phyloP scores from a whole-genome alignment of 1,140 invertebrate genomes.

The Oppia nitens region DNA sequence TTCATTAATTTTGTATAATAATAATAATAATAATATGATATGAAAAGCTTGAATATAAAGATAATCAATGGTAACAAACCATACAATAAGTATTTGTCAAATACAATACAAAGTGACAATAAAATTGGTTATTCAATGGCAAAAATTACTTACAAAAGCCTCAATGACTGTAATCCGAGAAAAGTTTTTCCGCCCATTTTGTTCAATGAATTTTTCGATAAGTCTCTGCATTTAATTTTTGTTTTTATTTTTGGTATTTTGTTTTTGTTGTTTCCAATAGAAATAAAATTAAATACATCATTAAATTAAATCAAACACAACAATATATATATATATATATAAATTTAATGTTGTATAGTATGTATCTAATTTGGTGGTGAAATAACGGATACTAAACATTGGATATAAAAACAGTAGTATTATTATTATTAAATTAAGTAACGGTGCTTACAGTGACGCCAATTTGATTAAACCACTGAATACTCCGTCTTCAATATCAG shows the following conservation, averaged over 20 bases:
- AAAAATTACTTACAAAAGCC: constrained; percentile 27
- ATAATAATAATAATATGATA: too few species aligned
- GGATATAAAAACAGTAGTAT: too few species aligned
- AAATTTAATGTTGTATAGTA: too few species aligned
- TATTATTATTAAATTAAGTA: not conserved
- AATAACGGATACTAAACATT: too few species aligned
- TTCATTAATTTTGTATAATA: too few species aligned
- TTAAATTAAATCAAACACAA: not conserved
- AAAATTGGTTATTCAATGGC: too few species aligned
- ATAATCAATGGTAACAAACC: too few species aligned
- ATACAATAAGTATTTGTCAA: too few species aligned
- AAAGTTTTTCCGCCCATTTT: constrained; percentile 24
- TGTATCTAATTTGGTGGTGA: too few species aligned
- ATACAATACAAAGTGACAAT: too few species aligned
- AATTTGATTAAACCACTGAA: constrained; percentile 22
- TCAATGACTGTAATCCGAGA: constrained; percentile 24
- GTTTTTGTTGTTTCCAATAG: not conserved
- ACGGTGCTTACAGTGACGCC: constrained; percentile 20
- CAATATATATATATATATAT: not conserved
- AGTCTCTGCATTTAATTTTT: constrained; percentile 23
- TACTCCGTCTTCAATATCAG: constrained; percentile 26
- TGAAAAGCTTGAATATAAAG: too few species aligned
- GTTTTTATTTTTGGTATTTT: not conserved
- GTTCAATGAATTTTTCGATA: constrained; percentile 20
- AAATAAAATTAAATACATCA: not conserved